A percentile compares a stretch with the other conserved stretches of the same genome.
These are phyloP conservation scores for Artemisiospiza belli DNA, from an alignment of 2,113 vertebrate genomes.

Conservation along the genomic window DNA sequence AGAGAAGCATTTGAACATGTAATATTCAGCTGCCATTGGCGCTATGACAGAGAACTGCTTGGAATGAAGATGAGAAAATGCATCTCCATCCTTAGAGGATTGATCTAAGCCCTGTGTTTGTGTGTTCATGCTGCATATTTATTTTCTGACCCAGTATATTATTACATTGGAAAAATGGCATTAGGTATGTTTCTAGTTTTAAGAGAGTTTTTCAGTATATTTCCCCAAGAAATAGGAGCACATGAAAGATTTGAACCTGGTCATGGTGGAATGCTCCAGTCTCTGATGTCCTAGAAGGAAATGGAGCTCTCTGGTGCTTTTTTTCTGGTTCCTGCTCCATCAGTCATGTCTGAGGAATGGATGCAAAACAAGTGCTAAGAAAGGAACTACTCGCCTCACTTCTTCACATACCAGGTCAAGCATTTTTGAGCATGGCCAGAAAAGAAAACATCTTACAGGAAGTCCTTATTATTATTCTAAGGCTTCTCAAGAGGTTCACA, in stretches of 20 bases:
- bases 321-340: accelerated
- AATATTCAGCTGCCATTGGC: background rate
- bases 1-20: background rate
- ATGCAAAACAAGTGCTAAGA: background rate
- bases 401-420: background rate
- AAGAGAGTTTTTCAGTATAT: background rate
- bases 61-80: background rate
- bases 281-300: background rate
- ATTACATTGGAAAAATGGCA: background rate
- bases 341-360: background rate
- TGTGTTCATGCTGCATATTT: background rate
- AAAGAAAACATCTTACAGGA: background rate
- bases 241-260: background rate
- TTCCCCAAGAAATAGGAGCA: background rate
- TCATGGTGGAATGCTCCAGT: background rate
- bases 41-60: background rate
- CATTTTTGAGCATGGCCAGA: background rate
- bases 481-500: background rate
- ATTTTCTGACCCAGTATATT: background rate
- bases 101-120: background rate
- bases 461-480: background rate
- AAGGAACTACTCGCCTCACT: background rate
- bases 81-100: background rate
- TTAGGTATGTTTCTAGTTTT: background rate
- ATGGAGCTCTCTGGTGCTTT: background rate